A percentile compares a stretch with the other conserved stretches of the same genome.
These are phyloP conservation scores for Prionailurus viverrinus DNA, from an alignment of 2,113 vertebrate species.

Conservation along the genomic window DNA sequence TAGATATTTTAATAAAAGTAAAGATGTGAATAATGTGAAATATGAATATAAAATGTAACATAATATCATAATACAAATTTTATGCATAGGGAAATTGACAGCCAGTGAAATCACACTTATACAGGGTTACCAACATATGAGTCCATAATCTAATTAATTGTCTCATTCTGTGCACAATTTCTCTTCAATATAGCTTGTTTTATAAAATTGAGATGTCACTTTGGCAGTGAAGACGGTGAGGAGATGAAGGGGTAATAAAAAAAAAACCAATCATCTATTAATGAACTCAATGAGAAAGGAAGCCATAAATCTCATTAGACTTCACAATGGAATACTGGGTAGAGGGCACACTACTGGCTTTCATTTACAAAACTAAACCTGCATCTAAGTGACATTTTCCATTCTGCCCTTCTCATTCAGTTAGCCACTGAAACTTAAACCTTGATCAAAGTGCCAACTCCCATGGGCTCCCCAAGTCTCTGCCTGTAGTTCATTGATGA, in stretches of 20 bases:
- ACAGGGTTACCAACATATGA: neutral
- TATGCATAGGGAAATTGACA: neutral
- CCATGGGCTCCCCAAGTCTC: neutral
- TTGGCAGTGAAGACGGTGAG: fast-evolving
- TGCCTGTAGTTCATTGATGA: neutral
- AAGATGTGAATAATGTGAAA: neutral
- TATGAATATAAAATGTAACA: neutral
- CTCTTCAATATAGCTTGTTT: neutral
- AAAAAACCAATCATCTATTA: neutral
- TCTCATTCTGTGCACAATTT: neutral
- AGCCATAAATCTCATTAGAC: neutral
- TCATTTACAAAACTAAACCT: neutral
- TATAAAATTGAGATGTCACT: neutral
- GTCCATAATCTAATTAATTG: neutral
- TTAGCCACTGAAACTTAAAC: neutral
- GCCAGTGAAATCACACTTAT: neutral
- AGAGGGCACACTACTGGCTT: neutral
- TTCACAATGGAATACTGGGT: neutral
- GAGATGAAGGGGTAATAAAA: constrained; percentile 2
- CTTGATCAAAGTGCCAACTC: neutral
- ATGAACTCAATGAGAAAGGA: neutral
- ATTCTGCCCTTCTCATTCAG: neutral
- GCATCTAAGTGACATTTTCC: neutral
- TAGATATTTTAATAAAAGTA: neutral
- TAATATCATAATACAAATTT: neutral